Conservation (phyloP, 2,797 vertebrate genomes). For the Typhlichthys subterraneus region DNA sequence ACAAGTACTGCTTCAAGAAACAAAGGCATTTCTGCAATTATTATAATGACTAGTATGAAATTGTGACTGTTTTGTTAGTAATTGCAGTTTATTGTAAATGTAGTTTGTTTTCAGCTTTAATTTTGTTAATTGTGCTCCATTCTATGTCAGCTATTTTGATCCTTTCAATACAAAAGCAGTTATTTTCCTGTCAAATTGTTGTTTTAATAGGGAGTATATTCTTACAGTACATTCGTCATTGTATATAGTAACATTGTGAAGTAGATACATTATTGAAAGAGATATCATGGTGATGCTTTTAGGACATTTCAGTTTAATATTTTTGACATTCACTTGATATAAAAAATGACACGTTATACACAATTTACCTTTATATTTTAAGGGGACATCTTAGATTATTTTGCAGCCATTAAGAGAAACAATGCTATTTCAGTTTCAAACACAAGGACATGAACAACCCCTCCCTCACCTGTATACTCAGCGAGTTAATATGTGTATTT, state of each 20-base stretch:
- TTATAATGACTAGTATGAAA: background rate
- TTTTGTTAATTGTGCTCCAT: background rate
- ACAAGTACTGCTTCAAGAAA: background rate
- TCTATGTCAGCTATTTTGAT: background rate
- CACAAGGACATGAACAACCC: background rate
- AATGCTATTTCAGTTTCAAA: too few species aligned
- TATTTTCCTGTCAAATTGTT: background rate
- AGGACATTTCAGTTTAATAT: background rate
- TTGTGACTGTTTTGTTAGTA: background rate
- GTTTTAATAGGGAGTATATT: background rate
- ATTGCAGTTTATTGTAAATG: conserved; percentile 1
- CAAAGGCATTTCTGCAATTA: background rate
- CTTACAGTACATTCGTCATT: background rate
- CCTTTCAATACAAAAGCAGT: background rate
- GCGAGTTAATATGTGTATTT: too few species aligned
- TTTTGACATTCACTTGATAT: background rate
- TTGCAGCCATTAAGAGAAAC: too few species aligned
- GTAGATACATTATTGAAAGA: background rate
- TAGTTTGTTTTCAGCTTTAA: background rate
- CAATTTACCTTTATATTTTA: too few species aligned
- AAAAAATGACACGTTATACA: too few species aligned
- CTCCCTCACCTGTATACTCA: background rate
- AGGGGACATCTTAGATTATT: too few species aligned
- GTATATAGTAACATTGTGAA: background rate
- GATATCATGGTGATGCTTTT: background rate